phyloP scores from a whole-genome alignment of 2,888 invertebrate species.

The Athalia rosae region DNA sequence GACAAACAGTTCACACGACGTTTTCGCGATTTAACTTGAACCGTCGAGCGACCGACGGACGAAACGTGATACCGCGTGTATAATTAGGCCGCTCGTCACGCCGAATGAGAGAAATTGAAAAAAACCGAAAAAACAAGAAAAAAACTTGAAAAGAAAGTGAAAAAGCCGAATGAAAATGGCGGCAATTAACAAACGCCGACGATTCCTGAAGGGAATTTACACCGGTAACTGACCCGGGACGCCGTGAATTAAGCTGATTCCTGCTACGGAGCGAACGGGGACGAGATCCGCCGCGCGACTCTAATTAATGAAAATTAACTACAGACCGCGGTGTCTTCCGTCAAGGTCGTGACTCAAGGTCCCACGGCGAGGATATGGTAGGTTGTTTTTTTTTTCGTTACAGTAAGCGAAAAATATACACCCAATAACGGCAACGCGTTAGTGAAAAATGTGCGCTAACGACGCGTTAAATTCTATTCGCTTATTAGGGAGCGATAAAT shows the following conservation, averaged over 20 bases:
- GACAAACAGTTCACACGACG: conserved; percentile 18
- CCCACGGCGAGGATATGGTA: neutral
- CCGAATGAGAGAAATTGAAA: neutral
- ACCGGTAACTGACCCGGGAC: neutral
- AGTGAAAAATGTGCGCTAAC: neutral
- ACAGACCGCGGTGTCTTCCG: neutral
- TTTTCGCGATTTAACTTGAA: neutral
- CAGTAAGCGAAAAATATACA: neutral
- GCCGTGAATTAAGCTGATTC: conserved; percentile 17
- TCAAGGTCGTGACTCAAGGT: conserved; percentile 10
- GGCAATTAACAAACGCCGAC: conserved; percentile 10
- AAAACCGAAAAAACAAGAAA: neutral
- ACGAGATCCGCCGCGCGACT: conserved; percentile 4
- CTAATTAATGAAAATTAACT: conserved; percentile 30
- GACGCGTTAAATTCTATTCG: too few relatives aligned
- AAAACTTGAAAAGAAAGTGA: neutral
- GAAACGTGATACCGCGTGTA: neutral
- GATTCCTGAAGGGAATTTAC: conserved; percentile 1
- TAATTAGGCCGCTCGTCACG: neutral
- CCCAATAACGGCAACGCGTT: neutral
- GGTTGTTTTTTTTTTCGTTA: neutral
- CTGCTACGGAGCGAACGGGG: neutral
- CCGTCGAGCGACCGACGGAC: neutral
- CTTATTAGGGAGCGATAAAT: too few relatives aligned
- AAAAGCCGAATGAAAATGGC: neutral